Evolutionary conservation across 2,113 vertebrate species (phyloP), one percentile per base, ranked within the genome.

Genomic region (Nothoprocta pentlandii): DNA sequence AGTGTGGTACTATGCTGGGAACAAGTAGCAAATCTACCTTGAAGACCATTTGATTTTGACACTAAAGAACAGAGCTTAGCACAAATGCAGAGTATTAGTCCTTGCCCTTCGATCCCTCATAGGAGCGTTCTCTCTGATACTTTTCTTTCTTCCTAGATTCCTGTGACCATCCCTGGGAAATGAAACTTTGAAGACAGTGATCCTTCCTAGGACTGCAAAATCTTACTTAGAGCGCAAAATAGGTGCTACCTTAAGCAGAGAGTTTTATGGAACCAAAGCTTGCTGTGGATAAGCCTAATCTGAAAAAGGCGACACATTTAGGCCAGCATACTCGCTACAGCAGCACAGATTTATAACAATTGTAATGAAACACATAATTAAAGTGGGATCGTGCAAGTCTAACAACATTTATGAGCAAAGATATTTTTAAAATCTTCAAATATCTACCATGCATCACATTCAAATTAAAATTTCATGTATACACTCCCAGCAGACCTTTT

Each of bases 391-490:
- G 66, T 76, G 94, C 87, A 89, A 95, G 90, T 92, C 95, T 95
- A 89, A 82, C 2, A 94, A 92, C 88, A 97, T 96, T 97, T 96
- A 97, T 81, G 94, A 94, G 93, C 93, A 94, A 95, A 97, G 95
- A 96, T 95, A 96, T 90, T 93, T 97, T 96, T 91, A 95, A 90
- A 95, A 96, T 95, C 93, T 97, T 97, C 92, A 91, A 94, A 89
- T 92, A 96, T 90, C 95, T 92, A 95, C 92, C 89, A 95, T 89
- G 88, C 92, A 96, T 96, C 96, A 97, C 92, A 85, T 83, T 97
- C 90, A 96, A 97, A 97, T 98, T 97, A 97, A 97, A 98, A 97
- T 97, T 97, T 97, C 93, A 96, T 96, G 91, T 92, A 95, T 92
- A 95, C 91, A 95, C 93, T 98, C 96, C 94, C 97, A 97, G 91